phyloP scores from a whole-genome alignment of 2,888 invertebrate genomes.

The Lithophane leautieri region DNA sequence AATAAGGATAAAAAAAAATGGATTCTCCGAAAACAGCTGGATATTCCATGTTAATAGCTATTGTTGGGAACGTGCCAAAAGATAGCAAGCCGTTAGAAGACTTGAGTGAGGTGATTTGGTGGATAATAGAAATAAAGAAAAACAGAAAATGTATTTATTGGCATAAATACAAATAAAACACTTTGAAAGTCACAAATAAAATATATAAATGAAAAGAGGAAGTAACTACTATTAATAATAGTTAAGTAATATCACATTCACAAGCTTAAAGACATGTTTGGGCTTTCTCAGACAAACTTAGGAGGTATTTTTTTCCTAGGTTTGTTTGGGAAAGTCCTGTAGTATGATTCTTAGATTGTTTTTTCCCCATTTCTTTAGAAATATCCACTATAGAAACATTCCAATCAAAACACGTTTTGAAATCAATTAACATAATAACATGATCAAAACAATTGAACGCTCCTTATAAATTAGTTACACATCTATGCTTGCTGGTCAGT shows the following conservation, averaged over 20 bases:
- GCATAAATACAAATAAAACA: neutral
- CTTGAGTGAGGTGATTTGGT: neutral
- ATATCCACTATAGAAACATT: neutral
- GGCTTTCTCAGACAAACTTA: too few relatives aligned
- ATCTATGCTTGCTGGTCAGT: slow-evolving; percentile 12
- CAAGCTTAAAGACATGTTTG: neutral
- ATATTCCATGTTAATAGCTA: neutral
- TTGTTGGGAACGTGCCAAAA: neutral
- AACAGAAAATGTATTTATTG: neutral
- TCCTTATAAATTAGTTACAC: slow-evolving; percentile 22
- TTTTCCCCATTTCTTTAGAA: neutral
- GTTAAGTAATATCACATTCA: neutral
- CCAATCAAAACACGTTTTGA: neutral
- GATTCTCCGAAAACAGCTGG: neutral
- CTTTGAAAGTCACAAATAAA: neutral
- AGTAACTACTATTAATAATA: neutral
- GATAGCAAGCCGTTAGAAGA: neutral
- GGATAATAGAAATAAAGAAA: neutral
- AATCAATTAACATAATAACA: slow-evolving; percentile 9
- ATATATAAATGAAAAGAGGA: neutral
- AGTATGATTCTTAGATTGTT: neutral
- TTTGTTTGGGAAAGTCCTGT: neutral
- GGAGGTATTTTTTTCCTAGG: neutral
- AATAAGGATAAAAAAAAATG: neutral
- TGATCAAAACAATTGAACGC: slow-evolving; percentile 18